Base-by-base conservation (phyloP, 1,140 invertebrate species). In the Diuraphis noxia region DNA sequence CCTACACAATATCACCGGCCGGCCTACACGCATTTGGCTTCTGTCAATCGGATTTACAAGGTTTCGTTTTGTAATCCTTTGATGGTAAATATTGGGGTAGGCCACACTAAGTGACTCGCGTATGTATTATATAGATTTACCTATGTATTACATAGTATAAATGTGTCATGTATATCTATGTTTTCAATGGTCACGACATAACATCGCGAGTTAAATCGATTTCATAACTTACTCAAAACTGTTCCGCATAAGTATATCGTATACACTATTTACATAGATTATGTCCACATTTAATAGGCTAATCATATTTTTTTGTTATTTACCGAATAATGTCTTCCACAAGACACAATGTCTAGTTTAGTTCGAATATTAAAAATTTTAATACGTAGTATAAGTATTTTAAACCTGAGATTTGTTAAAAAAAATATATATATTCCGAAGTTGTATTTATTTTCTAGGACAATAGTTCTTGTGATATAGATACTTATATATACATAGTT, bases 31-130 rank as follows among this genome's bases (percentile, higher is more conserved):
- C 86, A 52, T 88, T 91, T 81, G 89, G 89, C 89, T 91, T 91
- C 88, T 77, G 40, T 46, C 88, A 36, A 77, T 89, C 77, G 72
- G 89, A 81, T 49, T 91, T 91, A 91, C 89, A 91, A 91, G 89
- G 89, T 91, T 91, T 91, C 89, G 46, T 91, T 82, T 91, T 91
- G 89, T 91, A 91, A 91, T 91, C 89, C 89, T 82, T 91, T 49
- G 89, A 82, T 79, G 38, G 88, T 36, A 90, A 72, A 90, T 79
- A 90, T 77, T 90, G 72, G 88, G 63, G 88, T 90, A 77, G 88
- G 72, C 56, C 88, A 43, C 88, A 19, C 88, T 90, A 90, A 90
- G 63, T 90, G 63, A 43, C 41, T 90, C 30, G 17, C 13, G 5
- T 30, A 43, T 84, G 1, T 34, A 40, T 41, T 41, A 84, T 41